Evolutionary conservation across 1,140 invertebrate species (phyloP).

Genomic region (Drosophila orosa): DNA sequence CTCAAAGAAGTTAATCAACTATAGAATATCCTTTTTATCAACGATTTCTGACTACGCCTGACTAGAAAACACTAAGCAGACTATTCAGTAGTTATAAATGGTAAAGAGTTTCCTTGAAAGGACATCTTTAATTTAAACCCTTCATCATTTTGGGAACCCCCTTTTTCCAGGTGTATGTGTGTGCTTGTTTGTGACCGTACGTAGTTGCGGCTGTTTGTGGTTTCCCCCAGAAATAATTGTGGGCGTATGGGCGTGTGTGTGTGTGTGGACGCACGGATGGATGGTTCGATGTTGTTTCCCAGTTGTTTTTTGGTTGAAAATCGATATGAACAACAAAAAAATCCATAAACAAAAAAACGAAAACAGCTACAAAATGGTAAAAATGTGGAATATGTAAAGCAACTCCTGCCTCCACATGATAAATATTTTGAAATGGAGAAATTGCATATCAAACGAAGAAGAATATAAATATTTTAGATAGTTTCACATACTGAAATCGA

Average conservation of each 20-base stretch:
- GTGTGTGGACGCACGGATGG: constrained; percentile 42
- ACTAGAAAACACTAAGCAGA: neutral
- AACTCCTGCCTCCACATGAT: too few relatives aligned
- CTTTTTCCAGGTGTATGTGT: constrained; percentile 23
- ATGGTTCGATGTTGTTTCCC: constrained; percentile 59
- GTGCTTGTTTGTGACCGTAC: constrained; percentile 19
- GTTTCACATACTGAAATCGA: neutral
- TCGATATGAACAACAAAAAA: constrained; percentile 55
- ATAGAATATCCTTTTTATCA: neutral
- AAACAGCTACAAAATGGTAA: constrained; percentile 14
- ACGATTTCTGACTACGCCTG: too few relatives aligned
- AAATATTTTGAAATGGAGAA: constrained; percentile 3
- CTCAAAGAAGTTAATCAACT: too few relatives aligned
- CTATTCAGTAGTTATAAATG: neutral
- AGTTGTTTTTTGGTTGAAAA: constrained; percentile 63
- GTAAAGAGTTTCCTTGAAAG: neutral
- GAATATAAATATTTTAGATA: neutral
- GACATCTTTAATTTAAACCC: neutral
- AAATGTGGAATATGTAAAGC: constrained; percentile 19
- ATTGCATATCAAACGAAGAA: constrained; percentile 2
- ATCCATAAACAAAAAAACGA: constrained; percentile 48
- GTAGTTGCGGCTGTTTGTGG: constrained; percentile 60
- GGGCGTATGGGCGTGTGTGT: constrained; percentile 44
- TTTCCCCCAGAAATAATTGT: constrained; percentile 52
- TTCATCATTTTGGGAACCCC: neutral